Conservation (phyloP, 1,140 invertebrate genomes). For the Grapholita molesta region DNA sequence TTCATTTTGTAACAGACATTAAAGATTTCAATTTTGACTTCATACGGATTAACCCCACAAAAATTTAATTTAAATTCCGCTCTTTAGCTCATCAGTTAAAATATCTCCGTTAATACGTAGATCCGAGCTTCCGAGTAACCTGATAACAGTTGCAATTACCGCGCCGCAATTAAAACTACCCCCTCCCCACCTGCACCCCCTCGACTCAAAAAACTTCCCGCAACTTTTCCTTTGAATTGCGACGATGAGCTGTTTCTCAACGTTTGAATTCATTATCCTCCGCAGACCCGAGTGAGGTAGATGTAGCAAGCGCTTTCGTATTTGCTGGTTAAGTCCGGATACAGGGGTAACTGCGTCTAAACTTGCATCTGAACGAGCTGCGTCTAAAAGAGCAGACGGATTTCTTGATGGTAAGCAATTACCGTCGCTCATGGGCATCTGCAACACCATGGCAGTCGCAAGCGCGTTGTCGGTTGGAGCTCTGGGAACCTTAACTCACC, state of each 20-base stretch:
- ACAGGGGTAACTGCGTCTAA: too few species aligned
- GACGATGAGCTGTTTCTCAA: conserved; percentile 15
- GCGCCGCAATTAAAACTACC: conserved; percentile 16
- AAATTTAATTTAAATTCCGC: neutral
- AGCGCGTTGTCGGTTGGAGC: too few species aligned
- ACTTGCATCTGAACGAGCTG: too few species aligned
- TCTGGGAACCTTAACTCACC: too few species aligned
- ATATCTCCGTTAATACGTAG: neutral
- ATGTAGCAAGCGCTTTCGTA: neutral
- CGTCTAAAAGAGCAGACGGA: too few species aligned
- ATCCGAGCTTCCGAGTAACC: conserved; percentile 9
- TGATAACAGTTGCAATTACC: conserved; percentile 16
- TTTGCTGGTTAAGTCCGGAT: too few species aligned
- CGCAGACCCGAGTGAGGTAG: neutral
- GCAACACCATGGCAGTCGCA: too few species aligned
- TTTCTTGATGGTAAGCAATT: too few species aligned
- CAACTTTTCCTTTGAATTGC: conserved; percentile 10
- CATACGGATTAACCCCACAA: too few species aligned
- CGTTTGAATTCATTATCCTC: conserved; percentile 15
- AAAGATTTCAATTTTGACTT: too few species aligned
- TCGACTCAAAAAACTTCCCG: conserved; percentile 2
- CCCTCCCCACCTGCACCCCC: neutral
- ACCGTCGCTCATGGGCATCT: too few species aligned
- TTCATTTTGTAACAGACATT: too few species aligned
- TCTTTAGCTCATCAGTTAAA: neutral